Conservation (phyloP, 2,888 invertebrate genomes). For the Urechis unicinctus region DNA sequence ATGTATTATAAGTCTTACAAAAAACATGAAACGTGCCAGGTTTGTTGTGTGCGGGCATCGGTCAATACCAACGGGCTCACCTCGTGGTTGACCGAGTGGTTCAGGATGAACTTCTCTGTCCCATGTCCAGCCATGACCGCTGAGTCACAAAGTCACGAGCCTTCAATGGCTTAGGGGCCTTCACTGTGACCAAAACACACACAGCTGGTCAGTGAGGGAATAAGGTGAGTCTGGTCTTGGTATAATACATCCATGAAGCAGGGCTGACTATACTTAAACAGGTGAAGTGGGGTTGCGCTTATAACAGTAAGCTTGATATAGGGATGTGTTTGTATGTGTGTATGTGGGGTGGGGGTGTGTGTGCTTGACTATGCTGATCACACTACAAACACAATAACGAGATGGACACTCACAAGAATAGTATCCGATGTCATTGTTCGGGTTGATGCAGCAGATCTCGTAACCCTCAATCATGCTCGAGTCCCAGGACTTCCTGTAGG, state of each 20-base stretch:
- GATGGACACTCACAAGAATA: slow-evolving; percentile 79
- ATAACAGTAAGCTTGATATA: too few species aligned
- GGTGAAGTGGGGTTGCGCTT: too few species aligned
- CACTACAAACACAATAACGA: too few species aligned
- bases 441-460: slow-evolving; percentile 84
- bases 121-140: slow-evolving; percentile 84
- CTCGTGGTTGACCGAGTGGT: slow-evolving; percentile 80
- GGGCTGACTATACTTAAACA: too few species aligned
- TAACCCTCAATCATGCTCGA: slow-evolving; percentile 79
- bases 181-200: slow-evolving; percentile 58
- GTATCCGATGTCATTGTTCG: slow-evolving; percentile 88
- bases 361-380: too few species aligned
- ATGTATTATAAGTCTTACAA: background rate
- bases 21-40: too few species aligned
- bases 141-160: slow-evolving; percentile 88
- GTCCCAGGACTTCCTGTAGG: slow-evolving; percentile 83
- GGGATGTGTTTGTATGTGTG: too few species aligned
- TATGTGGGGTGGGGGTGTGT: too few species aligned
- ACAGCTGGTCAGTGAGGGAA: too few species aligned
- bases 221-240: too few species aligned
- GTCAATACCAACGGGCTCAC: background rate
- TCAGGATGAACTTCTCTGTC: slow-evolving; percentile 77
- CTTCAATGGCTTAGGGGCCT: slow-evolving; percentile 78
- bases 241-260: too few species aligned
- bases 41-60: too few species aligned